Evolutionary conservation across 2,797 vertebrate genomes (phyloP), one percentile per base, ranked within the genome.

Genomic region (Sebastes glaucus): DNA sequence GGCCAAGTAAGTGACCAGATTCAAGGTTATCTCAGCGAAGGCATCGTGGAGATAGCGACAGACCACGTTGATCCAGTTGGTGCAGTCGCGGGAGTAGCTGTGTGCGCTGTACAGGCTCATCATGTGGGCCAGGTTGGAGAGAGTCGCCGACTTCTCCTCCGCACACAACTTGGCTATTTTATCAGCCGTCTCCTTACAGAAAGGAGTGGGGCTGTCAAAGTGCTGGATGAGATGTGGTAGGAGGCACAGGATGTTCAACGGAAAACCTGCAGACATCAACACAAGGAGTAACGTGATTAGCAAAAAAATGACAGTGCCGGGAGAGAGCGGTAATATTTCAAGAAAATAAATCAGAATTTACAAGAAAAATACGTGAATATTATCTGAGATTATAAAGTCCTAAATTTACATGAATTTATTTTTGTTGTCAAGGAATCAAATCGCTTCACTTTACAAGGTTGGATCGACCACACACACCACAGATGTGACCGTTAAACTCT

Each of bases 1-100:
- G 55, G 98, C 98, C 78, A 99, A 94, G 3, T 99, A 99, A 28
- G 97, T 99, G 87, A 99, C 96, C 52, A 99, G 96, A 79, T 95
- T 98, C 86, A 99, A 97, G 2, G 98, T 99, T 63, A 97, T 96
- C 62, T 99, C 97, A 1, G 98, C 96, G 74, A 99, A 99, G 81
- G 98, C 98, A 86, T 99, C 98, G 1, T 99, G 97, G 74, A 99
- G 93, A 72, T 99, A 99, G 86, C 98, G 95, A 77, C 98, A 99
- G 55, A 99, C 99, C 27, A 99, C 99, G 0, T 99, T 99, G 95
- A 99, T 99, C 98, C 99, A 99, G 95, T 99, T 99, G 71, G 96
- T 95, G 83, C 97, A 97, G 93, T 99, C 98, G 20, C 99, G 96
- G 38, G 98, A 99, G 33, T 99, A 99, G 77, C 97, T 99, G 94